Conservation (phyloP, 2,888 invertebrate genomes). For the Bellardia bayeri region DNA sequence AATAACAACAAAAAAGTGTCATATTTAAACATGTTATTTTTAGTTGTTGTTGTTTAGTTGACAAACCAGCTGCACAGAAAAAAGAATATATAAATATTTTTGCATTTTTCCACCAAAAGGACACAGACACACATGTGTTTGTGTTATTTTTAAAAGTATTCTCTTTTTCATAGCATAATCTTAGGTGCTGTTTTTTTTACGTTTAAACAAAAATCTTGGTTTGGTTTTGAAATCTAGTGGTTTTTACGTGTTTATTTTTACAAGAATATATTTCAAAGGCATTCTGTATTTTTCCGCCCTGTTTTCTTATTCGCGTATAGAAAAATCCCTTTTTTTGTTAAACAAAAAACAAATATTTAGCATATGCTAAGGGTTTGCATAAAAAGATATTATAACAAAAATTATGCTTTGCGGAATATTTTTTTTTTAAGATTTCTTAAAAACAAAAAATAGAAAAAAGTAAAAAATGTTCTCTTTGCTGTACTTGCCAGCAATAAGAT, state of each 20-base stretch:
- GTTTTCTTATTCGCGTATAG: background rate
- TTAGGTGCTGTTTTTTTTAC: constrained; percentile 73
- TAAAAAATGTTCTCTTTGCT: constrained; percentile 43
- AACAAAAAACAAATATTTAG: constrained; percentile 54
- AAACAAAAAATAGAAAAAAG: background rate
- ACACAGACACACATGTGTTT: constrained; percentile 49
- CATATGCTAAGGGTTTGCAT: constrained; percentile 60
- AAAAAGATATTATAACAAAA: constrained; percentile 59
- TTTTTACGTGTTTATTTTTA: constrained; percentile 50
- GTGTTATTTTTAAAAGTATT: background rate
- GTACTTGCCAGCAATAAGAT: background rate
- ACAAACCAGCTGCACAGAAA: constrained; percentile 42
- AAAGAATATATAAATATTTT: constrained; percentile 19
- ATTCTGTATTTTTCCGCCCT: constrained; percentile 47
- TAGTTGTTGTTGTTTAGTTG: constrained; percentile 51
- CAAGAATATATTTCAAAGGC: constrained; percentile 69
- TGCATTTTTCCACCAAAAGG: constrained; percentile 29
- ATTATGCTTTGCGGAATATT: constrained; percentile 61
- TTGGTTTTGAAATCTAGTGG: constrained; percentile 61
- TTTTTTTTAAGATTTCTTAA: constrained; percentile 24
- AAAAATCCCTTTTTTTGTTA: constrained; percentile 45
- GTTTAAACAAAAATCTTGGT: constrained; percentile 72
- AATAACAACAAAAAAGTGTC: constrained; percentile 73
- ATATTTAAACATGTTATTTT: constrained; percentile 67
- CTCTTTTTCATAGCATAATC: constrained; percentile 75